Conservation (phyloP, 2,797 vertebrate genomes). For the Arctocebus calabarensis region DNA sequence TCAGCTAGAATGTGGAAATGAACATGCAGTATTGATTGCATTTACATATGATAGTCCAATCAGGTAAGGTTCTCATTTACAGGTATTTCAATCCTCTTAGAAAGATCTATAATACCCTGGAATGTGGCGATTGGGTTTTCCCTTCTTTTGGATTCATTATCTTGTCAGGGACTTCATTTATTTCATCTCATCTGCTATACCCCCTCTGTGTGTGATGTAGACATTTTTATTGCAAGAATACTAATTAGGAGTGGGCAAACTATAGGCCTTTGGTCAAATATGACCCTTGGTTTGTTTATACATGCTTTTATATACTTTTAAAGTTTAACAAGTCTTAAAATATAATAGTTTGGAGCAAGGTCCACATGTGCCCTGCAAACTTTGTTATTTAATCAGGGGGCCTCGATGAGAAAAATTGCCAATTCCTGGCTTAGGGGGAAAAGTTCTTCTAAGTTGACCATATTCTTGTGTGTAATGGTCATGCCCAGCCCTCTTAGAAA, state of each 20-base stretch:
- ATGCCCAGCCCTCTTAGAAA: background rate
- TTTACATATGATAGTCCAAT: constrained; percentile 73
- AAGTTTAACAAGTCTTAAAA: background rate
- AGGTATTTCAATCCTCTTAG: constrained; percentile 59
- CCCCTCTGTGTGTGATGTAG: background rate
- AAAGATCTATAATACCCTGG: background rate
- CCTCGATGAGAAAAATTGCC: background rate
- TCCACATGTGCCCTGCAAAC: fast-evolving
- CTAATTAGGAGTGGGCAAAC: background rate
- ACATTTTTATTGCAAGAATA: background rate
- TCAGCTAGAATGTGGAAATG: constrained; percentile 40
- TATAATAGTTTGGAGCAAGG: background rate
- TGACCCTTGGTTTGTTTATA: background rate
- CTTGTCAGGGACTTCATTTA: background rate
- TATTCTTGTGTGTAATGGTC: background rate
- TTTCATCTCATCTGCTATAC: background rate
- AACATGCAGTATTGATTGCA: constrained; percentile 65
- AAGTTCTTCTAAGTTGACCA: background rate
- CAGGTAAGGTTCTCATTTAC: constrained; percentile 62
- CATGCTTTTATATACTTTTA: background rate
- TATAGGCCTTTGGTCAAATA: background rate
- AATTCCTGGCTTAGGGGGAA: background rate
- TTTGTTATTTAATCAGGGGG: background rate
- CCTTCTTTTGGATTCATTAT: constrained; percentile 37
- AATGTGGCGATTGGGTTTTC: constrained; percentile 46